Conservation (phyloP, 2,888 invertebrate genomes). For the Cryptus viduatorius region DNA sequence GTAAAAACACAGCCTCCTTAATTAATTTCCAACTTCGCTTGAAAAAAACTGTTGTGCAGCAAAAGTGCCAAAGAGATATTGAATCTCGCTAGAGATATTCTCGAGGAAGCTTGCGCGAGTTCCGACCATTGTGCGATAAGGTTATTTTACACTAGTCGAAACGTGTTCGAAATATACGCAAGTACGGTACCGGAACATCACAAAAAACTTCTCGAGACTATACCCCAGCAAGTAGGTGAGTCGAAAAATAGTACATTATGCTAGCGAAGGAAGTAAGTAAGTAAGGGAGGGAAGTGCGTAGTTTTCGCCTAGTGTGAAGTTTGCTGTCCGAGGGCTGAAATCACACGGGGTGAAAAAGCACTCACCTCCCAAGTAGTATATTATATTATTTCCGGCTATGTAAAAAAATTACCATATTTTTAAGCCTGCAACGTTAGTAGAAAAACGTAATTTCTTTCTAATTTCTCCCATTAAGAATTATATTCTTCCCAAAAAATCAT, state of each 20-base stretch:
- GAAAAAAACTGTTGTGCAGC: slow-evolving; percentile 80
- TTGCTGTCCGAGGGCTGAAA: no score
- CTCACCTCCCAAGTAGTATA: no score
- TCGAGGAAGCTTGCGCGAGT: slow-evolving; percentile 89
- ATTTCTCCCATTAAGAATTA: no score
- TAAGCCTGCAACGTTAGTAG: no score
- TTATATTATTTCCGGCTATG: no score
- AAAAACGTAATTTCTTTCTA: no score
- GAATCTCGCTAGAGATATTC: slow-evolving; percentile 88
- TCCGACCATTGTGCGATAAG: slow-evolving; percentile 88
- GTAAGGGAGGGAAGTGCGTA: no score
- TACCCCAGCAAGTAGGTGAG: slow-evolving; percentile 95
- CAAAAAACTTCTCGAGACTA: slow-evolving; percentile 91
- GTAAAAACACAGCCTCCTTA: background rate
- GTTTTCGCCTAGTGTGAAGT: no score
- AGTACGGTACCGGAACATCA: slow-evolving; percentile 93
- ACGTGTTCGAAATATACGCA: slow-evolving; percentile 92
- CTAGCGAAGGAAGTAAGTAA: no score
- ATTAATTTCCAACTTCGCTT: slow-evolving; percentile 72
- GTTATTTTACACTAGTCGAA: slow-evolving; percentile 89
- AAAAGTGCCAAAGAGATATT: slow-evolving; percentile 89
- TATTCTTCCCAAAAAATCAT: no score
- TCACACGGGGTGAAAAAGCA: no score
- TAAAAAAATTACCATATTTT: no score
- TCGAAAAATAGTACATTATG: background rate